phyloP scores from a whole-genome alignment of 2,797 vertebrate species.

The Lindbergichthys nudifrons region DNA sequence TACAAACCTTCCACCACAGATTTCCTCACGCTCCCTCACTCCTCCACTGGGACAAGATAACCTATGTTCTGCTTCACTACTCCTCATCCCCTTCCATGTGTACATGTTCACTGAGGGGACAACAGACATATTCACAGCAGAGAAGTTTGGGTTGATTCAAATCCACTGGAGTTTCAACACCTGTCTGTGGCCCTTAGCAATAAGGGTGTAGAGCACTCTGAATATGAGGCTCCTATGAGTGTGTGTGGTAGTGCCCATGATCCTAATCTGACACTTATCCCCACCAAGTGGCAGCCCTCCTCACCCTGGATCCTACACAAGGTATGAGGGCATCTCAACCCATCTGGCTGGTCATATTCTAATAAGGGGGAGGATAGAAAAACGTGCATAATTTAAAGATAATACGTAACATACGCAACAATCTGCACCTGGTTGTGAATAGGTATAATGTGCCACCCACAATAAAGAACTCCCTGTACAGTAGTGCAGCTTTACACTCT shows the following conservation, averaged over 20 bases:
- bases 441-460: background rate
- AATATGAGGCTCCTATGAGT: background rate
- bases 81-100: background rate
- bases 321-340: constrained; percentile 11
- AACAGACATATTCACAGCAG: constrained; percentile 15
- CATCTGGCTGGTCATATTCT: constrained; percentile 27
- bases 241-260: background rate
- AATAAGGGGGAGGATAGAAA: background rate
- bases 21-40: constrained; percentile 14
- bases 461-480: constrained; percentile 17
- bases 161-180: constrained; percentile 5
- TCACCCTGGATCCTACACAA: constrained; percentile 2
- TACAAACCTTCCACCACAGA: constrained; percentile 43
- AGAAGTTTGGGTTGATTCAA: constrained; percentile 45
- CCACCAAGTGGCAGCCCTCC: constrained; percentile 15
- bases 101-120: background rate
- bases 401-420: accelerated
- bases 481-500: background rate
- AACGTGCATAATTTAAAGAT: background rate
- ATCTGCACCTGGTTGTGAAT: background rate
- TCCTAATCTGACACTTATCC: constrained; percentile 23
- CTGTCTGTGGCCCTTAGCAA: constrained; percentile 18
- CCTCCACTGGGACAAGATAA: constrained; percentile 25
- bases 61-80: constrained; percentile 1
- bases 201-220: background rate